Evolutionary conservation across 2,888 invertebrate genomes (phyloP), one percentile per base, ranked within the genome.

Genomic region (Dryobota labecula): DNA sequence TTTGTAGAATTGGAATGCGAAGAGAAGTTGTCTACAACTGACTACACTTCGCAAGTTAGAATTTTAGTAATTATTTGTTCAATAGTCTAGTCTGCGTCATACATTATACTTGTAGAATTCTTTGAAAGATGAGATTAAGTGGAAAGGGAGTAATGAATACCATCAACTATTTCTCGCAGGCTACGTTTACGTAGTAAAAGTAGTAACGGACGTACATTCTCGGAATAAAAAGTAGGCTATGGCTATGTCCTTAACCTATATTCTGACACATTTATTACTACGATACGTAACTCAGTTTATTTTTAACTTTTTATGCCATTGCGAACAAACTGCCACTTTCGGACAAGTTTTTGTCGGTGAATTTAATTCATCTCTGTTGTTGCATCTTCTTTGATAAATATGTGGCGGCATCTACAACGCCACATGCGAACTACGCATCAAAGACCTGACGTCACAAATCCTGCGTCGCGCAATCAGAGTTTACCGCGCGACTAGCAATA

Each of bases 201-300:
- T 47, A 73, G 41, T 78, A 51, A 51, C 45, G 51, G 45, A 51
- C 33, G 24, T 38, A 45, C 27, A 51, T 58, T 73, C 75, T 76
- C 20, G 41, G 56, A 73, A 53, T 78, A 53, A 71, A 76, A 78
- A 58, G 63, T 78, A 36, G 73, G 57, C 45, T 72, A 57, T 38
- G 33, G 38, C 13, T 62, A 7, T 78, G 79, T 58, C 79, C 79
- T 78, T 73, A 36, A 73, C 79, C 79, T n/a, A 78, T 62, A 57
- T 78, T 43, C 47, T 36, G 30, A 30, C 15, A 70, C 69, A 61
- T 58, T 58, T 76, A 68, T 73, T 47, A 41, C 18, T 58, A 51
- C 5, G 38, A 76, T 67, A 45, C 20, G 36, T 49, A 24, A 20
- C 47, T 56, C 18, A 27, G n/a, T 69, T 38, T 27, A 57, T 41